Conservation (phyloP, 2,888 invertebrate genomes). For the Neoaliturus tenellus region DNA sequence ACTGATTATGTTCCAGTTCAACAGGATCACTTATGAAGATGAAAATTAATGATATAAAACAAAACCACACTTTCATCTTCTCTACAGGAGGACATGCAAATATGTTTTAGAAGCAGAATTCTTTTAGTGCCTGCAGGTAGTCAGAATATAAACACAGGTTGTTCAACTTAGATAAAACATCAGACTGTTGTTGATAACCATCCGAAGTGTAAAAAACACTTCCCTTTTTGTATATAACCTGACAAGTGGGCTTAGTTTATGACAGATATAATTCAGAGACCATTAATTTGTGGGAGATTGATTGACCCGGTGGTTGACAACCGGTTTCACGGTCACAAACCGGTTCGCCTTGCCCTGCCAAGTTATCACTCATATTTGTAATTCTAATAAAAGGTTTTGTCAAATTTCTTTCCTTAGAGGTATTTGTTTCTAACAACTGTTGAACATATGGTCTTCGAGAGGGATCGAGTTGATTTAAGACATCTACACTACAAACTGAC, state of each 20-base stretch:
- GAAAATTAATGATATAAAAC: no score
- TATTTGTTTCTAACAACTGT: neutral
- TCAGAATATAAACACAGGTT: no score
- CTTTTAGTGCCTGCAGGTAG: no score
- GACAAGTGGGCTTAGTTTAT: slow-evolving; percentile 32
- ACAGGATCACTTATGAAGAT: no score
- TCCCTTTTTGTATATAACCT: slow-evolving; percentile 15
- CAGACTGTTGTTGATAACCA: neutral
- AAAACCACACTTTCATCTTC: no score
- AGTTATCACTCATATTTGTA: slow-evolving; percentile 36
- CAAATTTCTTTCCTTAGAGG: neutral
- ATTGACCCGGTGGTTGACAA: slow-evolving; percentile 22
- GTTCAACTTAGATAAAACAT: no score
- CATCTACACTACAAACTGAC: no score
- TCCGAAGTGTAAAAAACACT: slow-evolving; percentile 2
- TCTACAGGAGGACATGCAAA: no score
- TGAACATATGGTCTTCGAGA: neutral
- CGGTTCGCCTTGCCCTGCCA: slow-evolving; percentile 30
- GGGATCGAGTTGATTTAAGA: no score
- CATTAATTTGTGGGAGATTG: slow-evolving; percentile 26
- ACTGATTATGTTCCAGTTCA: no score
- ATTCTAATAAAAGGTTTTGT: slow-evolving; percentile 39
- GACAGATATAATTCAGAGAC: slow-evolving; percentile 38
- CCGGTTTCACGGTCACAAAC: slow-evolving; percentile 37
- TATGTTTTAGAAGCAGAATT: no score